Evolutionary conservation across 2,888 invertebrate species (phyloP), one percentile per base, ranked within the genome.

Genomic region (Drosophila stalkeri): DNA sequence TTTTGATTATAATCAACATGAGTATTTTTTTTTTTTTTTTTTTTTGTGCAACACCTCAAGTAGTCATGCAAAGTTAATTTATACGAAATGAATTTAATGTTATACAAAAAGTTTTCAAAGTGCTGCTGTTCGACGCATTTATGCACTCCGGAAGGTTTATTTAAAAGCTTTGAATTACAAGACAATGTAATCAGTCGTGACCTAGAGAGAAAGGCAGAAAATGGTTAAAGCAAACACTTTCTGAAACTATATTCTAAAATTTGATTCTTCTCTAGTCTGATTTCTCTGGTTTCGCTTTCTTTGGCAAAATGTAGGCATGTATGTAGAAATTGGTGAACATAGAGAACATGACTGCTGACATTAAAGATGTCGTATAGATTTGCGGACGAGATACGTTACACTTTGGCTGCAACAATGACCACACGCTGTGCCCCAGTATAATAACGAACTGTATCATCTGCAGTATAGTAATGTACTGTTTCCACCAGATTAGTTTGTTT

Each of bases 401-500:
- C 0, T 67, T 51, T 9, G 65, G 67, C 23, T 85, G 86, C 27
- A 16, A 12, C 12, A 68, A 41, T 1, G 75, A 82, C 52, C 71
- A 80, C 7, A 51, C 23, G 18, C 54, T 62, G 43, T 82, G 86
- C 0, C 6, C n/a, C 12, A 62, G 76, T 46, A 86, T 74, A 6
- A 66, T 20, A 1, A 55, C 33, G 31, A 83, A 77, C 67, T 83
- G 83, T 3, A 67, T 3, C 59, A 83, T 67, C 44, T 83, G 89
- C 9, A 83, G 23, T 3, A 80, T 43, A 7, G 83, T 88, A 8
- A 80, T 18, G 12, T 82, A 85, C 20, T 59, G 67, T 7, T 86
- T 88, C 83, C 89, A 82, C 70, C 86, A 80, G 14, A 86, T 55
- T 11, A 47, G 56, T 1, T 37, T n/a, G 43, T 51, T 73, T 0